Evolutionary conservation across 1,140 invertebrate species (phyloP).

Genomic region (Parasteatoda tepidariorum): DNA sequence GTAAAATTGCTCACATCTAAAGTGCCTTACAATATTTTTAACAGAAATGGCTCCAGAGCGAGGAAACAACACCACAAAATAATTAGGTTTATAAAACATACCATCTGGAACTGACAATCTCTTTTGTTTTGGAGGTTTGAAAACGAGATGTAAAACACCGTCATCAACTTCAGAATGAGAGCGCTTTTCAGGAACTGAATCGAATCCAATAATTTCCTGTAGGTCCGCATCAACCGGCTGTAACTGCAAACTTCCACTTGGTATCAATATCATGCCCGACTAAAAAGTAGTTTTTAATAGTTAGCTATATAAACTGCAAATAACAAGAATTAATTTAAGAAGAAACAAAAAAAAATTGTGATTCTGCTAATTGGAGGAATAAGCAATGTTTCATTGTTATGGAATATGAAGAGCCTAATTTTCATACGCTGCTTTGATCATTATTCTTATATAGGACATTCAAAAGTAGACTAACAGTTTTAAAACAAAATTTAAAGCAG

Average conservation of each 20-base stretch:
- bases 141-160: slow-evolving; percentile 22
- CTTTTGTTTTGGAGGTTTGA: slow-evolving; percentile 7
- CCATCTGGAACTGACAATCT: slow-evolving; percentile 49
- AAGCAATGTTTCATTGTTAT: not conserved
- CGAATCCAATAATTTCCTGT: slow-evolving; percentile 27
- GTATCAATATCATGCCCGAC: slow-evolving; percentile 35
- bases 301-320: too few relatives aligned
- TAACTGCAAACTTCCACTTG: slow-evolving; percentile 34
- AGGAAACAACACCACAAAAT: too few relatives aligned
- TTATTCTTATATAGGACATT: too few relatives aligned
- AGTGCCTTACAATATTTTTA: too few relatives aligned
- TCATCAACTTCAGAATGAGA: not conserved
- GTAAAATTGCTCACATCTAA: too few relatives aligned
- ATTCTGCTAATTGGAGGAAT: not conserved
- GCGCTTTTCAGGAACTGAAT: not conserved
- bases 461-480: too few relatives aligned
- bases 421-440: too few relatives aligned
- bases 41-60: too few relatives aligned
- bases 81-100: too few relatives aligned
- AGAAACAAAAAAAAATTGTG: not conserved
- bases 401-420: not conserved
- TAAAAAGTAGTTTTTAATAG: too few relatives aligned
- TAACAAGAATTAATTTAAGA: too few relatives aligned
- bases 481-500: too few relatives aligned
- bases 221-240: slow-evolving; percentile 45